A percentile compares a stretch with the other conserved stretches of the same genome.
Evolutionary conservation across 2,888 invertebrate species (phyloP).

Genomic region (Hoplodrina blanda): DNA sequence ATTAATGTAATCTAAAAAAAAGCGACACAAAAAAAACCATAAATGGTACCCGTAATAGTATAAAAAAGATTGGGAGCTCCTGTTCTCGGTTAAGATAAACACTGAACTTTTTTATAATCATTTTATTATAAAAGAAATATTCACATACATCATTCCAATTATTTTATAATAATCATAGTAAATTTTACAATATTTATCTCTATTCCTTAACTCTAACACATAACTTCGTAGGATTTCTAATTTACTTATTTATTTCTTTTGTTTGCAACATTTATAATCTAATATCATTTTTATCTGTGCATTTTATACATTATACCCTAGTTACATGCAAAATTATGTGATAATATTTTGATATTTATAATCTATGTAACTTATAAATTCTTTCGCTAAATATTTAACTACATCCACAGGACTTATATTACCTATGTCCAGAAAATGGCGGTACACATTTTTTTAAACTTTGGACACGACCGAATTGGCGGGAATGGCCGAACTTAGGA

Average conservation of each 20-base stretch:
- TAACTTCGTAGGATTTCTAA: conserved; percentile 58
- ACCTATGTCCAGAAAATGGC: neutral
- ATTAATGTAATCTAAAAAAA: too few relatives aligned
- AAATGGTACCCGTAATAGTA: too few relatives aligned
- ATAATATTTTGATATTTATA: conserved; percentile 49
- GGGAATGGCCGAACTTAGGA: neutral
- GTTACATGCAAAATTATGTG: conserved; percentile 55
- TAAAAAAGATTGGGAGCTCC: too few relatives aligned
- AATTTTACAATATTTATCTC: conserved; percentile 69
- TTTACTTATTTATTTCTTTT: conserved; percentile 58
- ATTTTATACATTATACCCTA: conserved; percentile 68
- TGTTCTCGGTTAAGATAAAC: neutral
- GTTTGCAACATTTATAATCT: conserved; percentile 64
- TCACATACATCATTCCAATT: conserved; percentile 68
- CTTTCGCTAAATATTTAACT: conserved; percentile 23
- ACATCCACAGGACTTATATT: conserved; percentile 40
- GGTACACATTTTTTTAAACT: neutral
- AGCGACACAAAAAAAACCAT: too few relatives aligned
- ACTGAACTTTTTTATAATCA: conserved; percentile 24
- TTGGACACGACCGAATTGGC: neutral
- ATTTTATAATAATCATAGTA: conserved; percentile 78
- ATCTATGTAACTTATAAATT: conserved; percentile 34
- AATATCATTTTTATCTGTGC: conserved; percentile 74
- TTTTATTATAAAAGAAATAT: conserved; percentile 59
- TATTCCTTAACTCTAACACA: conserved; percentile 67